These are phyloP conservation scores for Clarias macrocephalus DNA, from an alignment of 2,113 vertebrate species.

Conservation along the genomic window DNA sequence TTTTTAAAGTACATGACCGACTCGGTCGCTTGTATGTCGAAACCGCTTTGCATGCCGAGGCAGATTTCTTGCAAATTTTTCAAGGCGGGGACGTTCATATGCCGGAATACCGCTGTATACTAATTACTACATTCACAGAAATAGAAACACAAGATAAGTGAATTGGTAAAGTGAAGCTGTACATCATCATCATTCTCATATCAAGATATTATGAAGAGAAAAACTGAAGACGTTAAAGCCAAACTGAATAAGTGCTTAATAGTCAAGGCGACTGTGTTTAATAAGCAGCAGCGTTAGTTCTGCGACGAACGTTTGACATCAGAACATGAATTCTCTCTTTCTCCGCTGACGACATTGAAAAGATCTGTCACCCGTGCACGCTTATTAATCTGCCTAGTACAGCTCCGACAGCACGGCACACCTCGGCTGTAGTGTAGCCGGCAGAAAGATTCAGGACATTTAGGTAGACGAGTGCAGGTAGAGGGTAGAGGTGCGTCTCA, in stretches of 20 bases:
- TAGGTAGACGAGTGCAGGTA: background rate
- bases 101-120: no score
- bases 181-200: background rate
- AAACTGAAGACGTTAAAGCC: no score
- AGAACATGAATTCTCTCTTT: background rate
- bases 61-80: no score
- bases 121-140: no score
- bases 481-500: background rate
- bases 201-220: no score
- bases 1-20: no score
- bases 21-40: no score
- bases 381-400: background rate
- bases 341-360: background rate
- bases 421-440: background rate
- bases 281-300: background rate
- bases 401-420: background rate
- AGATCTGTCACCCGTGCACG: background rate
- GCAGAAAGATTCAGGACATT: background rate
- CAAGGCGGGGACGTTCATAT: no score
- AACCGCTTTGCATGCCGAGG: no score
- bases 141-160: no score
- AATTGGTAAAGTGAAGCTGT: no score
- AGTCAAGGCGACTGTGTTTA: background rate
- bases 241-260: background rate
- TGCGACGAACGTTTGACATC: background rate